A percentile compares a stretch with the other conserved stretches of the same genome.
phyloP scores from a whole-genome alignment of 2,888 invertebrate species.

The Cryptosula pallasiana region DNA sequence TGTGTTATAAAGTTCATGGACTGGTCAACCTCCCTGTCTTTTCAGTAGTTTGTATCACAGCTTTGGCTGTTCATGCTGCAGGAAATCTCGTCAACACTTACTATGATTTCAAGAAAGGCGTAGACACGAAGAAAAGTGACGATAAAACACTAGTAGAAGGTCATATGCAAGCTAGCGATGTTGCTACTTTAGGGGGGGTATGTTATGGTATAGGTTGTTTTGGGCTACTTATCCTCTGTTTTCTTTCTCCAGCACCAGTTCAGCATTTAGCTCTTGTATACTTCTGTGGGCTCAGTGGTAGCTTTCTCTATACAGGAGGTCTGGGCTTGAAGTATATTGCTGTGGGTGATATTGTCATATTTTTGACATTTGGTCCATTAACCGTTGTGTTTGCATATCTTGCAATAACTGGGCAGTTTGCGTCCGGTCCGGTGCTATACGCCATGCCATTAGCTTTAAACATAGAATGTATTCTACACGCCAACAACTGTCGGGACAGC shows the following conservation, averaged over 20 bases:
- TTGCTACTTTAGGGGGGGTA: conserved; percentile 81
- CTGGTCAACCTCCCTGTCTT: conserved; percentile 69
- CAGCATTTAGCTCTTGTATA: conserved; percentile 89
- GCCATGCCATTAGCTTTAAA: conserved; percentile 88
- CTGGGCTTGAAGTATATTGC: conserved; percentile 93
- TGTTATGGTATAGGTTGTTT: conserved; percentile 80
- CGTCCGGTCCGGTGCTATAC: conserved; percentile 85
- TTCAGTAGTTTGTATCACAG: conserved; percentile 75
- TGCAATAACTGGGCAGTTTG: conserved; percentile 81
- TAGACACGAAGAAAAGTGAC: conserved; percentile 73
- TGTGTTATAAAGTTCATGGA: conserved; percentile 70
- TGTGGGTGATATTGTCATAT: conserved; percentile 82
- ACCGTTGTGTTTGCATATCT: conserved; percentile 88
- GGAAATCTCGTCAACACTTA: conserved; percentile 95
- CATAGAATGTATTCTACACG: conserved; percentile 89
- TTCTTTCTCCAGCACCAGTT: conserved; percentile 83
- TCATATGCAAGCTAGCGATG: conserved; percentile 73
- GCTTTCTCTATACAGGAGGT: conserved; percentile 93
- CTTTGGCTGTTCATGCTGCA: conserved; percentile 87
- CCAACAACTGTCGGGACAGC: conserved; percentile 87
- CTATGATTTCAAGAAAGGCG: conserved; percentile 88
- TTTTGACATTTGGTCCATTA: conserved; percentile 88
- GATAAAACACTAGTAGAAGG: conserved; percentile 92
- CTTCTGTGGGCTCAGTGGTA: conserved; percentile 89
- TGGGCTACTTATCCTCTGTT: conserved; percentile 71